phyloP scores from a whole-genome alignment of 2,797 vertebrate genomes.

The Trachurus trachurus region DNA sequence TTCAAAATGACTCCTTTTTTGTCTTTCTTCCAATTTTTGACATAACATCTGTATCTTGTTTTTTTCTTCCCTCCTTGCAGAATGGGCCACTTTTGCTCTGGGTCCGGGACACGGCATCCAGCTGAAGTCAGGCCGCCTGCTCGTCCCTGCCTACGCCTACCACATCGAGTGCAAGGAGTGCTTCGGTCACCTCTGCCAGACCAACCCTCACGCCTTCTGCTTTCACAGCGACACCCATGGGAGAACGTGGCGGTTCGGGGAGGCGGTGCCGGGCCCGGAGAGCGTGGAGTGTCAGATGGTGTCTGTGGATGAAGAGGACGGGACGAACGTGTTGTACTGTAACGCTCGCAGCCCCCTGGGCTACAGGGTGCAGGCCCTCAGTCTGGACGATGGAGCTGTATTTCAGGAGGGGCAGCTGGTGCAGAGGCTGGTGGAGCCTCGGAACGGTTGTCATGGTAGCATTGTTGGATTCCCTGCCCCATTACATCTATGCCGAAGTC shows the following conservation, averaged over 20 bases:
- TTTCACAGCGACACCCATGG: slow-evolving; percentile 96
- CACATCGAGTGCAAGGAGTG: slow-evolving; percentile 92
- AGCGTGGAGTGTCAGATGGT: slow-evolving; percentile 96
- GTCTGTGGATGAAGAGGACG: slow-evolving; percentile 90
- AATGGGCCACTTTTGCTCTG: slow-evolving; percentile 96
- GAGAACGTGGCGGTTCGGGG: slow-evolving; percentile 89
- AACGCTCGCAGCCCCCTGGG: slow-evolving; percentile 93
- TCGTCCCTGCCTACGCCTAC: slow-evolving; percentile 95
- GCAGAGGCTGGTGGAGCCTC: slow-evolving; percentile 89
- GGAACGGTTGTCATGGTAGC: slow-evolving; percentile 94
- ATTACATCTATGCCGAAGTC: slow-evolving; percentile 47
- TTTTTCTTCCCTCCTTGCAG: slow-evolving; percentile 73
- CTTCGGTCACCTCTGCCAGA: slow-evolving; percentile 92
- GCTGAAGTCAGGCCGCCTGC: slow-evolving; percentile 91
- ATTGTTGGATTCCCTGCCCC: slow-evolving; percentile 91
- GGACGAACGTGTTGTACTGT: slow-evolving; percentile 91
- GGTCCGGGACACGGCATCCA: slow-evolving; percentile 95
- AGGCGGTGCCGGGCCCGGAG: slow-evolving; percentile 89
- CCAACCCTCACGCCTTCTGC: slow-evolving; percentile 91
- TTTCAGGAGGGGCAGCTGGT: slow-evolving; percentile 93
- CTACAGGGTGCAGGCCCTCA: slow-evolving; percentile 93
- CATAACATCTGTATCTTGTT: neutral
- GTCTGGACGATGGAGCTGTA: slow-evolving; percentile 87
- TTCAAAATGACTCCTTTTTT: too few species aligned
- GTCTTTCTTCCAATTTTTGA: neutral